Evolutionary conservation across 1,140 invertebrate genomes (phyloP).

Genomic region (Ptiloglossa arizonensis): DNA sequence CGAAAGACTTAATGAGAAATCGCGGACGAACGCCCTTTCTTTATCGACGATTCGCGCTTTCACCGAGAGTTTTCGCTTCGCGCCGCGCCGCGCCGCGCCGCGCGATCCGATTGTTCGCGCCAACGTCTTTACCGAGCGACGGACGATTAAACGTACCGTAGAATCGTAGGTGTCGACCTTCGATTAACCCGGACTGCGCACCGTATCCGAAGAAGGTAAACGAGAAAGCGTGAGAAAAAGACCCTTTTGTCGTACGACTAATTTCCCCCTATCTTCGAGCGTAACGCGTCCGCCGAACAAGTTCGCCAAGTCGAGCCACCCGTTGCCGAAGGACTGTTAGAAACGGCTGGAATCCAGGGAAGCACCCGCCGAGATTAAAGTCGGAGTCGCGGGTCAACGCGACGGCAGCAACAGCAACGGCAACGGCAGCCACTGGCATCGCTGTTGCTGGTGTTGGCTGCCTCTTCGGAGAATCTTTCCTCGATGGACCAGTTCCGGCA

Average conservation of each 20-base stretch:
- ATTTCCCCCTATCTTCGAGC: not conserved
- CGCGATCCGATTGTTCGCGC: not conserved
- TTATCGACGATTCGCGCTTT: conserved; percentile 14
- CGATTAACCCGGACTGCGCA: not conserved
- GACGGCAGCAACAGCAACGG: not conserved
- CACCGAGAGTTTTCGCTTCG: not conserved
- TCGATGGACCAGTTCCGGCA: conserved; percentile 68
- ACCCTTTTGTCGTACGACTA: not conserved
- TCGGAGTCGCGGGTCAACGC: conserved; percentile 25
- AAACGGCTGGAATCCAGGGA: conserved; percentile 33
- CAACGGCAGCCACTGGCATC: conserved; percentile 12
- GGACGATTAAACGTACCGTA: not conserved
- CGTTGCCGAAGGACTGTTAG: conserved; percentile 18
- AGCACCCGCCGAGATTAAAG: conserved; percentile 53
- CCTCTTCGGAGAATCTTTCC: conserved; percentile 54
- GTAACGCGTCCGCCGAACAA: no score
- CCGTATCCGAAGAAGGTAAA: not conserved
- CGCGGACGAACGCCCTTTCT: not conserved
- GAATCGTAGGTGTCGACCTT: not conserved
- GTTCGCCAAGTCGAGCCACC: conserved; percentile 3
- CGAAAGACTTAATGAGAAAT: conserved; percentile 11
- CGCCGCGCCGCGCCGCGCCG: no score
- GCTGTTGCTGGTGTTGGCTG: conserved; percentile 47
- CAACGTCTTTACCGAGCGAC: no score
- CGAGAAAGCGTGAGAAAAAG: not conserved